Evolutionary conservation across 2,888 invertebrate species (phyloP).

Genomic region (Andrena bicolor): DNA sequence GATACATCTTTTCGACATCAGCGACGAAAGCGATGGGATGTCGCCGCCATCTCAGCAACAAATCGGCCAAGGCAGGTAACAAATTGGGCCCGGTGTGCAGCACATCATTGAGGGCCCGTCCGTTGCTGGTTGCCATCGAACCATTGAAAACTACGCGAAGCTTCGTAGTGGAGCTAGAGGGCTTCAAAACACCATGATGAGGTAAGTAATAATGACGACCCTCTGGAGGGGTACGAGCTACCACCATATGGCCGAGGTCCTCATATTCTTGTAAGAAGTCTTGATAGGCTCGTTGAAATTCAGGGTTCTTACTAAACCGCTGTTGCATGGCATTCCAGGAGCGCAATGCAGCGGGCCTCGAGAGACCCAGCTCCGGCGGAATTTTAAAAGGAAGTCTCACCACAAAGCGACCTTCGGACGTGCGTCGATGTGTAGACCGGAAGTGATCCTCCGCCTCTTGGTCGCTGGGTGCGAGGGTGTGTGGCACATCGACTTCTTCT

Average conservation of each 20-base stretch:
- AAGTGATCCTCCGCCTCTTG: slow-evolving; percentile 10
- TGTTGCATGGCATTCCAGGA: neutral
- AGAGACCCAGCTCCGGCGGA: neutral
- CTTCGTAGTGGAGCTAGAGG: neutral
- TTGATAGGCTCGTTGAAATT: neutral
- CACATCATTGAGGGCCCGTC: neutral
- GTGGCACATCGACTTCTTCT: neutral
- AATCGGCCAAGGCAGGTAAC: neutral
- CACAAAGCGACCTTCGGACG: neutral
- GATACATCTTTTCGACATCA: neutral
- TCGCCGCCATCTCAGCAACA: neutral
- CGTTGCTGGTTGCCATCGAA: neutral
- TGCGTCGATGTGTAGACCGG: neutral
- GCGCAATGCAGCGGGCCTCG: neutral
- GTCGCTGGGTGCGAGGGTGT: neutral
- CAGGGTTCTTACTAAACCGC: neutral
- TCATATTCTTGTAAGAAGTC: neutral
- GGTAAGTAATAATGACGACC: neutral
- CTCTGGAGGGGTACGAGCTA: fast-evolving
- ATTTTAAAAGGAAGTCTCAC: neutral
- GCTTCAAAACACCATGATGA: neutral
- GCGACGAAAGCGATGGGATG: neutral
- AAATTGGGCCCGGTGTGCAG: neutral
- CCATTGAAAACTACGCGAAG: neutral
- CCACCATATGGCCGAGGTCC: neutral